phyloP scores from a whole-genome alignment of 2,113 vertebrate genomes.

The Amia ocellicauda region DNA sequence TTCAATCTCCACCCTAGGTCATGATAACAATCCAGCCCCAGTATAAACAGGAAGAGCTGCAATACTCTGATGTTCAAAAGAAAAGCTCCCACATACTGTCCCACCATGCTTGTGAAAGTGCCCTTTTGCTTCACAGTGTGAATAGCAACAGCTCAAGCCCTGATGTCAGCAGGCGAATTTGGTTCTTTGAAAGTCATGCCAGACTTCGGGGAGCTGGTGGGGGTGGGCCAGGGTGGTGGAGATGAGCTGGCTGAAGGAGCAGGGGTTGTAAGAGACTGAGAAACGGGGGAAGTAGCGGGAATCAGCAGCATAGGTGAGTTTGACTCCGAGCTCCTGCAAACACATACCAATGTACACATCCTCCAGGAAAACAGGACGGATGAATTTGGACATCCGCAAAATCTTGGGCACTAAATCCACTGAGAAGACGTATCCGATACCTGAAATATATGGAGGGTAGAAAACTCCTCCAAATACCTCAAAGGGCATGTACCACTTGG shows the following conservation, averaged over 20 bases:
- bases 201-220: fast-evolving
- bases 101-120: too few relatives aligned
- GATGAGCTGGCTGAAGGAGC: background rate
- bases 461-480: constrained; percentile 22
- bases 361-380: constrained; percentile 41
- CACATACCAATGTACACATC: constrained; percentile 47
- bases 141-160: too few relatives aligned
- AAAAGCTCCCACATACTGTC: too few relatives aligned
- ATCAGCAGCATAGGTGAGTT: fast-evolving
- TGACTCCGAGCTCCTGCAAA: constrained; percentile 4
- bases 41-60: too few relatives aligned
- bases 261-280: constrained; percentile 2
- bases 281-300: fast-evolving
- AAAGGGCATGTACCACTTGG: constrained; percentile 35
- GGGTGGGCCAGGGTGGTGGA: constrained; percentile 27
- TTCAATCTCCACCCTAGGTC: too few relatives aligned
- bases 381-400: background rate
- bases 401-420: background rate
- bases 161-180: constrained; percentile 7
- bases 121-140: too few relatives aligned
- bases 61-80: too few relatives aligned
- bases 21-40: too few relatives aligned
- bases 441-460: constrained; percentile 37
- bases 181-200: constrained; percentile 12
- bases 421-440: constrained; percentile 40